These are phyloP conservation scores for Gymnocephalus cernua DNA, from an alignment of 2,113 vertebrate genomes.

Conservation along the genomic window DNA sequence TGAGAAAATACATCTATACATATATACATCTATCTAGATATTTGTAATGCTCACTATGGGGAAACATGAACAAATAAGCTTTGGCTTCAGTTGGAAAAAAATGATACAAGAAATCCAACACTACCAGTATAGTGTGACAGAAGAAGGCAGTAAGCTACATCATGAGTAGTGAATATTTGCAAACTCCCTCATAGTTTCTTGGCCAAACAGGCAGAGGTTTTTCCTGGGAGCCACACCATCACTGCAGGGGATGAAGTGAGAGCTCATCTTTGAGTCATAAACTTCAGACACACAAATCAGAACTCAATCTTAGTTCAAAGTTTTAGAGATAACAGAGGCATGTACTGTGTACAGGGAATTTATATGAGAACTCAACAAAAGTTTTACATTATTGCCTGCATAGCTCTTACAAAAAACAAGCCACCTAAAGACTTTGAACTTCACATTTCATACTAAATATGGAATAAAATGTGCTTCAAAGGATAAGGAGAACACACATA, in stretches of 20 bases:
- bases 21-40: too few species aligned
- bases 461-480: too few species aligned
- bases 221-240: constrained; percentile 74
- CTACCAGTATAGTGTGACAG: background rate
- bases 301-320: constrained; percentile 71
- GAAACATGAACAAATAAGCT: background rate
- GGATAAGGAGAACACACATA: too few species aligned
- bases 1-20: background rate
- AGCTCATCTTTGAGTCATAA: constrained; percentile 53
- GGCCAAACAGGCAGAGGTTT: constrained; percentile 78
- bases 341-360: too few species aligned
- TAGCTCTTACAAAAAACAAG: too few species aligned
- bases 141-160: background rate
- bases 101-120: background rate
- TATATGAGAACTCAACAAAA: too few species aligned
- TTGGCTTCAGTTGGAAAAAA: background rate
- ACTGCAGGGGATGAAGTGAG: constrained; percentile 67
- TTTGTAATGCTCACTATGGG: too few species aligned
- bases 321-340: too few species aligned
- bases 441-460: too few species aligned
- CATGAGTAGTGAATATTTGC: background rate
- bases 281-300: constrained; percentile 84
- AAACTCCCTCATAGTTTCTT: constrained; percentile 28
- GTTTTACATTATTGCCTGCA: too few species aligned
- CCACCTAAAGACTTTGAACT: too few species aligned